Base-by-base conservation (phyloP, 2,797 vertebrate genomes). In the Pogonophryne albipinna region DNA sequence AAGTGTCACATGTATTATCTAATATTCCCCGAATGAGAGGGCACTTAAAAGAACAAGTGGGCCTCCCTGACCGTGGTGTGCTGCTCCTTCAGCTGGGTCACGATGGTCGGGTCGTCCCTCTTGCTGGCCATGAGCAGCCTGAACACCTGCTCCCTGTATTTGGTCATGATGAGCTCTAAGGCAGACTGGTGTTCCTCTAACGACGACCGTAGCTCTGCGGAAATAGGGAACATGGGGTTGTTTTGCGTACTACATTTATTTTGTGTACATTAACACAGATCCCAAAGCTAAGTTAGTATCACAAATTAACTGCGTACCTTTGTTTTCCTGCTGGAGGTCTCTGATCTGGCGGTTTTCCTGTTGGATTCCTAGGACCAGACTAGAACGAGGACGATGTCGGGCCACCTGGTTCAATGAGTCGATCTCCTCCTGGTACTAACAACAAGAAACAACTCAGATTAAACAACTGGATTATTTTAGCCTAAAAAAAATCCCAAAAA, bases 171-270 rank as follows among this genome's bases (percentile, higher is more conserved):
- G 71, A 99, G 97, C 75, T 99, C 98, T 91, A 99, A 91, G 4
- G 98, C 98, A 27, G 98, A 99, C 90, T 99, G 98, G 85, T 99
- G 98, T 85, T 99, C 98, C 82, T 99, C 97, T n/a, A 99, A 89
- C 5, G 98, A 99, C 0, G 96, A 96, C 41, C 96, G 96, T 9
- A 99, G 89, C 82, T 99, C 98, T 99, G 87, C 47, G 69, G 56
- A 20, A 56, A 81, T 11, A 80, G 44, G 16, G 15, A 69, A 74
- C 3, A 71, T 11, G 52, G 13, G 10, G 15, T 77, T 27, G 27
- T 27, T 27, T 27, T 38, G 34, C 34, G 8, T 3, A 23, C 20
- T 51, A 52, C 12, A 47, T 52, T 11, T 15, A 12, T 19, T 8
- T 19, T 11, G 8, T 51, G 20, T 20, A 10, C 6, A 4, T 46